Evolutionary conservation across 2,113 vertebrate species (phyloP).

Genomic region (Zootoca vivipara): DNA sequence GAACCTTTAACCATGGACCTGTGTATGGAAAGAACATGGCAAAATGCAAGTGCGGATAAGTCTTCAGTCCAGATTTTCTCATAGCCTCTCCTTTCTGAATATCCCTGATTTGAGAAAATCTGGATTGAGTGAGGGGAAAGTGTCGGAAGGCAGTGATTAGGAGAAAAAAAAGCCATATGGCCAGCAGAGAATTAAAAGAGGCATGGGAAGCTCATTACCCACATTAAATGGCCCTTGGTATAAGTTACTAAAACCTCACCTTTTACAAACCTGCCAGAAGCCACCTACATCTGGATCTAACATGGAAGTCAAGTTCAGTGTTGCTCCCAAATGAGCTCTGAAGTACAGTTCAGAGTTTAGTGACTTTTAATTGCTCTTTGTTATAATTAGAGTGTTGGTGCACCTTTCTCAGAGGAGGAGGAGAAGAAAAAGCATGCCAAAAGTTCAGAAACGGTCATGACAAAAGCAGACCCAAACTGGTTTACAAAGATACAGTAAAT

Average conservation of each 20-base stretch:
- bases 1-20: no score
- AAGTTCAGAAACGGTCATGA: slow-evolving; percentile 63
- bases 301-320: slow-evolving; percentile 40
- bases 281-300: slow-evolving; percentile 40
- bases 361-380: slow-evolving; percentile 67
- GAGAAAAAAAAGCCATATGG: no score
- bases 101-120: no score
- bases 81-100: no score
- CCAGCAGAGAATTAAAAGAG: no score
- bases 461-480: slow-evolving; percentile 43
- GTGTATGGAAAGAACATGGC: no score
- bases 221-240: not conserved
- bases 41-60: no score
- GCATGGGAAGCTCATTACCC: no score
- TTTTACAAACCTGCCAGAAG: not conserved
- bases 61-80: no score
- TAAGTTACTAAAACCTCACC: slow-evolving; percentile 28
- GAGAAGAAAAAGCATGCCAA: slow-evolving; percentile 46
- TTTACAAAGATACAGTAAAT: slow-evolving; percentile 44
- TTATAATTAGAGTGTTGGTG: slow-evolving; percentile 61
- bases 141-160: no score
- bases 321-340: slow-evolving; percentile 54
- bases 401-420: slow-evolving; percentile 55
- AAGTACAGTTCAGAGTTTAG: slow-evolving; percentile 61
- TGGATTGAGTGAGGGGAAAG: no score